Evolutionary conservation across 30 jellyfish, hydroid and myxozoan species (phyloP).

Genomic region (Aurelia sp.): DNA sequence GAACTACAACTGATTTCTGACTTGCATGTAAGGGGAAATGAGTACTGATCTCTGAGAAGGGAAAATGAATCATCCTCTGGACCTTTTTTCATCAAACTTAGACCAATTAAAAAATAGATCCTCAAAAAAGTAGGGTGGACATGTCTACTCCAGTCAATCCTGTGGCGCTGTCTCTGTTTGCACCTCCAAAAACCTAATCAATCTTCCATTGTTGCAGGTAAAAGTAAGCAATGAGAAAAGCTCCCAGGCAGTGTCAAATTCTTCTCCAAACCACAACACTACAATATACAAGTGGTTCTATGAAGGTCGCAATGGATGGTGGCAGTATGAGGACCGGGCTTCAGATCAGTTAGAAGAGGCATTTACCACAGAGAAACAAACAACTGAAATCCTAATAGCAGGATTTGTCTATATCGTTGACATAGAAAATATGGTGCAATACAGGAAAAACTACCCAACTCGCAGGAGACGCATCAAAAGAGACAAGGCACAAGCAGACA

Average conservation of each 20-base stretch:
- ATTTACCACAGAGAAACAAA: slow-evolving; percentile 45
- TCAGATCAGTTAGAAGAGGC: slow-evolving; percentile 85
- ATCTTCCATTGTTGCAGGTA: slow-evolving; percentile 29
- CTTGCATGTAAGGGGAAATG: too few relatives aligned
- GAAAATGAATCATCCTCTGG: too few relatives aligned
- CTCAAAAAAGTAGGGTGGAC: too few relatives aligned
- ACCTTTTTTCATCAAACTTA: too few relatives aligned
- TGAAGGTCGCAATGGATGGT: slow-evolving; percentile 99
- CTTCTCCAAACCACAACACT: background rate
- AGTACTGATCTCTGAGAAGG: too few relatives aligned
- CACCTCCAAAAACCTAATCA: too few relatives aligned
- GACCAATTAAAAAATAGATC: too few relatives aligned
- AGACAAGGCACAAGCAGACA: slow-evolving; percentile 76
- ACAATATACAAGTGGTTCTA: slow-evolving; percentile 81
- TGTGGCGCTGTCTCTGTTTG: too few relatives aligned
- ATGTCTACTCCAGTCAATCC: too few relatives aligned
- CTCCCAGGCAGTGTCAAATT: too few relatives aligned
- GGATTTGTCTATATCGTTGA: slow-evolving; percentile 89
- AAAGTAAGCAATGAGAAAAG: slow-evolving; percentile 3
- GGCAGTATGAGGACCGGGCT: slow-evolving; percentile 98
- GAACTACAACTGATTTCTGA: too few relatives aligned
- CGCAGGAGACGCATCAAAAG: slow-evolving; percentile 86
- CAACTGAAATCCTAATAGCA: slow-evolving; percentile 87
- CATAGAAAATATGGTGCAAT: slow-evolving; percentile 88
- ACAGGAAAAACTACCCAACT: slow-evolving; percentile 79